These are phyloP conservation scores for Corythaeola cristata DNA, from an alignment of 2,113 vertebrate genomes.

Conservation along the genomic window DNA sequence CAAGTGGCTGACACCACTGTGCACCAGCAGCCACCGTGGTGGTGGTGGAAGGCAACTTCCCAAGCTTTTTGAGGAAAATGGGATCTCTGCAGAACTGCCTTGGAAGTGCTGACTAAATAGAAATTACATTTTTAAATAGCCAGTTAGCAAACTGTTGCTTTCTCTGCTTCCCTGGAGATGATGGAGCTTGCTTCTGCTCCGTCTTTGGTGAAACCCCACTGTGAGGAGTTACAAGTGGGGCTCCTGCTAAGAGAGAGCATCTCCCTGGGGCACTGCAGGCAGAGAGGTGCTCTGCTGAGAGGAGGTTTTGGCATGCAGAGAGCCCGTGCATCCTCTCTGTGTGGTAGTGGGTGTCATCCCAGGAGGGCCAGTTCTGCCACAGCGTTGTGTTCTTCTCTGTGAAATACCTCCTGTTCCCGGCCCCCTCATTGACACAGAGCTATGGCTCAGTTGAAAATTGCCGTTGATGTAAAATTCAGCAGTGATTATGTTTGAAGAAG, in stretches of 20 bases:
- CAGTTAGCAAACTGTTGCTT: not conserved
- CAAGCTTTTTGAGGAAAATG: not conserved
- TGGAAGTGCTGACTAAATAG: not conserved
- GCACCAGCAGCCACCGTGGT: not conserved
- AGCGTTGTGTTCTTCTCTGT: not conserved
- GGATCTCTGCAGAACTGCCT: not conserved
- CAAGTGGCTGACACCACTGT: not conserved
- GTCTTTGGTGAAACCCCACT: not conserved
- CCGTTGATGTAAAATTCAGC: slow-evolving; percentile 52
- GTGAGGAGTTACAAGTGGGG: not conserved
- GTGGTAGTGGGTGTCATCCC: not conserved
- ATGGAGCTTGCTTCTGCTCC: not conserved
- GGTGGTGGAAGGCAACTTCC: not conserved
- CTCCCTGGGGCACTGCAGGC: not conserved
- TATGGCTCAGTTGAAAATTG: slow-evolving; percentile 1
- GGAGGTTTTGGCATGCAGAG: not conserved
- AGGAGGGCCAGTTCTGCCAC: slow-evolving; percentile 12
- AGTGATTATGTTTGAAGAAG: slow-evolving; percentile 8
- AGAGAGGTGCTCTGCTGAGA: not conserved
- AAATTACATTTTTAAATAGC: not conserved
- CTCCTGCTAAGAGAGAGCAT: not conserved
- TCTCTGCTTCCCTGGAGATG: not conserved
- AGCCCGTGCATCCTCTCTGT: not conserved
- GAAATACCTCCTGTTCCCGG: slow-evolving; percentile 1
- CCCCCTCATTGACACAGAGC: slow-evolving; percentile 35